A percentile compares a stretch with the other conserved stretches of the same genome.
Conservation (phyloP, 2,888 invertebrate species). For the Ormyrus labotus region DNA sequence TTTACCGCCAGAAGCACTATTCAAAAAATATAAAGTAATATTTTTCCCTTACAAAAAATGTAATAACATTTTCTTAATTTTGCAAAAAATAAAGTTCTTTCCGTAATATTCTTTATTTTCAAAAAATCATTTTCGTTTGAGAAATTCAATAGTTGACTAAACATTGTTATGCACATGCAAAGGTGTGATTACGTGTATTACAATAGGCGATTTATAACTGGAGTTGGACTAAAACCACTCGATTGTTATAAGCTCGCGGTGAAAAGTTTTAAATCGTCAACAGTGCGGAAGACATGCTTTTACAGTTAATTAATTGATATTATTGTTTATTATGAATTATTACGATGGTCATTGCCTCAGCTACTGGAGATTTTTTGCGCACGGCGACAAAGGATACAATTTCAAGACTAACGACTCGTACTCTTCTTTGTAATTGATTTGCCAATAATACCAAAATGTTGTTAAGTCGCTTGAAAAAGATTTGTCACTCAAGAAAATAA, state of each 20-base stretch:
- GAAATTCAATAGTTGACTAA: conserved; percentile 15
- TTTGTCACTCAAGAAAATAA: neutral
- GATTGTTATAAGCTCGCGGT: conserved; percentile 18
- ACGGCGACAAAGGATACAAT: conserved; percentile 11
- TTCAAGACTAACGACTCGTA: conserved; percentile 26
- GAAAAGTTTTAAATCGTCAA: conserved; percentile 32
- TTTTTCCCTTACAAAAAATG: no score
- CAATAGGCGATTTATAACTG: conserved; percentile 20
- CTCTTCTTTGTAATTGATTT: conserved; percentile 20
- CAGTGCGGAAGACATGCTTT: conserved; percentile 54
- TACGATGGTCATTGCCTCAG: conserved; percentile 18
- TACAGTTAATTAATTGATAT: conserved; percentile 37
- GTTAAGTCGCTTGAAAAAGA: neutral
- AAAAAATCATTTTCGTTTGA: conserved; percentile 14
- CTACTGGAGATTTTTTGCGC: conserved; percentile 14
- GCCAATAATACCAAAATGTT: conserved; percentile 28
- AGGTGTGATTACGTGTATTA: conserved; percentile 17
- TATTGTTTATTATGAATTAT: conserved; percentile 34
- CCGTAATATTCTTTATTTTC: neutral
- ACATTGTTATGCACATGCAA: conserved; percentile 35
- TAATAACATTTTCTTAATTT: no score
- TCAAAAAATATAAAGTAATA: no score
- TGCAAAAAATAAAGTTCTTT: neutral
- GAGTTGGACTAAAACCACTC: conserved; percentile 23
- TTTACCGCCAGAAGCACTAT: no score